Percentiles rank a stretch among this genome's conserved stretches.
These are phyloP conservation scores for Phaethon lepturus DNA, from an alignment of 2,113 vertebrate genomes.

Conservation along the genomic window DNA sequence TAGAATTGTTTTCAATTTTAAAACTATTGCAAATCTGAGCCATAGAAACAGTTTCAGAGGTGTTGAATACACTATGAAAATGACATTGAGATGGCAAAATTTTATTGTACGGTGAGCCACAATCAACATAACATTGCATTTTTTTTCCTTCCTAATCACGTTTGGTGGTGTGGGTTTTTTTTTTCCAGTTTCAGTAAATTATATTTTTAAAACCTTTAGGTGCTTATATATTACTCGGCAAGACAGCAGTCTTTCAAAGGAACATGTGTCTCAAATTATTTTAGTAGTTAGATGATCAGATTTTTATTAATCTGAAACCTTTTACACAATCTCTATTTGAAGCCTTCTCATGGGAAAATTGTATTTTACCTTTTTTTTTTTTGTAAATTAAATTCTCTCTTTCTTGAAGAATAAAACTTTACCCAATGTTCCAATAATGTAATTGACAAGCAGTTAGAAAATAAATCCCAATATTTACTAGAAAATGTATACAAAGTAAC, in stretches of 20 bases:
- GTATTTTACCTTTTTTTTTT: not conserved
- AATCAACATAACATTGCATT: not conserved
- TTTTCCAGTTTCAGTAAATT: not conserved
- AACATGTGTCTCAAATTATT: not conserved
- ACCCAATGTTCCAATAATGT: not conserved
- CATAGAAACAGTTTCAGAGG: not conserved
- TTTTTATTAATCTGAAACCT: not conserved
- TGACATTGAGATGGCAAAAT: not conserved
- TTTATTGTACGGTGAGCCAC: not conserved
- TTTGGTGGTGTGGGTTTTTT: too few species aligned
- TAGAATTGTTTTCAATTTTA: not conserved
- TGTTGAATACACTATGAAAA: not conserved
- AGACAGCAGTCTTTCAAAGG: not conserved
- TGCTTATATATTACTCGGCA: not conserved
- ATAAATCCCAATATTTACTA: not conserved
- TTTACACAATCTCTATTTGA: not conserved
- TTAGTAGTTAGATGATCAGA: not conserved
- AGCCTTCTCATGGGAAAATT: not conserved
- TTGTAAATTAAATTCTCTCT: not conserved
- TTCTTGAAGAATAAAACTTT: not conserved
- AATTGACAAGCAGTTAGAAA: not conserved
- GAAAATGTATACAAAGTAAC: not conserved
- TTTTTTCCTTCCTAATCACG: not conserved
- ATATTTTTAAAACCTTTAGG: not conserved
- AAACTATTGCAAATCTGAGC: not conserved